A percentile compares a stretch with the other conserved stretches of the same genome.
Evolutionary conservation across 2,888 invertebrate species (phyloP).

Genomic region (Temnothorax rugatulus): DNA sequence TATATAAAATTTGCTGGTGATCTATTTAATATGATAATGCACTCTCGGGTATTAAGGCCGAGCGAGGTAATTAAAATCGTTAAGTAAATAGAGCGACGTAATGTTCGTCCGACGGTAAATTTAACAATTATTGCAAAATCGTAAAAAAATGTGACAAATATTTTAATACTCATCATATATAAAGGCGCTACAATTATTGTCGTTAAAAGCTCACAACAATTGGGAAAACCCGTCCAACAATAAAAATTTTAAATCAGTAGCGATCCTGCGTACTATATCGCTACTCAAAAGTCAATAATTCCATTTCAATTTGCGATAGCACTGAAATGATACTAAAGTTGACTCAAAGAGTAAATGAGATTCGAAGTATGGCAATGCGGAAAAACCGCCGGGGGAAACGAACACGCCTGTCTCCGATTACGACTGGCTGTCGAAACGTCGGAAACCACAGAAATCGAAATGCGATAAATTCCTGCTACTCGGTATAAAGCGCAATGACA

Average conservation of each 20-base stretch:
- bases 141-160: conserved; percentile 4
- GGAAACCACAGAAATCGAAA: conserved; percentile 6
- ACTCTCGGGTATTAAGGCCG: conserved; percentile 29
- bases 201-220: not conserved
- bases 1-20: not conserved
- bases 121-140: conserved; percentile 20
- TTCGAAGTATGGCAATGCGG: not conserved
- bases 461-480: not conserved
- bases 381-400: not conserved
- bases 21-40: conserved; percentile 32
- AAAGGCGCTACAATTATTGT: not conserved
- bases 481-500: not conserved
- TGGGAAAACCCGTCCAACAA: not conserved
- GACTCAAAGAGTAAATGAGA: not conserved
- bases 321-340: not conserved
- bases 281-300: not conserved
- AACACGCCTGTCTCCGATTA: conserved; percentile 19
- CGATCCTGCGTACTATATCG: not conserved
- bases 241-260: not conserved
- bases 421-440: conserved; percentile 24
- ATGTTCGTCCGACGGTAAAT: conserved; percentile 3
- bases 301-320: not conserved
- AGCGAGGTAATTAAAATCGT: conserved; percentile 38
- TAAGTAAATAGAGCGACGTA: conserved; percentile 35
- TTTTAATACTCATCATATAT: not conserved